A percentile compares a stretch with the other conserved stretches of the same genome.
Conservation (phyloP, 1,140 invertebrate species). For the Trissolcus basalis region DNA sequence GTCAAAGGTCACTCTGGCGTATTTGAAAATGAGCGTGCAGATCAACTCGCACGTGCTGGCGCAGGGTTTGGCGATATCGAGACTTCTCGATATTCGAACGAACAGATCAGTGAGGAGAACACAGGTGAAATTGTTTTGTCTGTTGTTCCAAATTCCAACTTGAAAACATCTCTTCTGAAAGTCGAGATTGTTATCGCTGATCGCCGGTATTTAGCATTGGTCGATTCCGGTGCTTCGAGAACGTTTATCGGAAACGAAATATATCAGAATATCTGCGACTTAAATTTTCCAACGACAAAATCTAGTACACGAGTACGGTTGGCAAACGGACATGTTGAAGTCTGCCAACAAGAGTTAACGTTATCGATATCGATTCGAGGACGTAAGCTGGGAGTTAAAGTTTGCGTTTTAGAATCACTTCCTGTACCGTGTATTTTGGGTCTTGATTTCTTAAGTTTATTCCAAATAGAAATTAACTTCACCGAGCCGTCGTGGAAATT, state of each 20-base stretch:
- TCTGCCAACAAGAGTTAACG: not conserved
- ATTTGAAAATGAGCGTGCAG: too few species aligned
- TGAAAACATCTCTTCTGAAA: not conserved
- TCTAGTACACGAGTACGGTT: not conserved
- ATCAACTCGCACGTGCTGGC: too few species aligned
- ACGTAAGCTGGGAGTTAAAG: not conserved
- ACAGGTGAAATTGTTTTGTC: not conserved
- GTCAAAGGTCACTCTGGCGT: slow-evolving; percentile 9
- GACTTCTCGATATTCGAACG: too few species aligned
- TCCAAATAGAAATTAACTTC: not conserved
- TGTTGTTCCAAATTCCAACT: not conserved
- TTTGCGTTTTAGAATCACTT: not conserved
- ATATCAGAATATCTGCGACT: not conserved
- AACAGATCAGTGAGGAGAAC: too few species aligned
- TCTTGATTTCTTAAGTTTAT: slow-evolving; percentile 1
- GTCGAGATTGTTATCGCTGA: not conserved
- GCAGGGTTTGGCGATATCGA: too few species aligned
- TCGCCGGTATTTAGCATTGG: not conserved
- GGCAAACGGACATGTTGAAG: not conserved
- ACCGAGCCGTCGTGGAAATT: not conserved
- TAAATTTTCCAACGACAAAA: not conserved
- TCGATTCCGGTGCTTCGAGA: slow-evolving; percentile 16
- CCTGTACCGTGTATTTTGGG: slow-evolving; percentile 1
- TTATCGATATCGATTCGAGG: not conserved
- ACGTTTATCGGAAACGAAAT: not conserved